A percentile compares a stretch with the other conserved stretches of the same genome.
Conservation (phyloP, 2,113 vertebrate species). For the Mormoops blainvillei region DNA sequence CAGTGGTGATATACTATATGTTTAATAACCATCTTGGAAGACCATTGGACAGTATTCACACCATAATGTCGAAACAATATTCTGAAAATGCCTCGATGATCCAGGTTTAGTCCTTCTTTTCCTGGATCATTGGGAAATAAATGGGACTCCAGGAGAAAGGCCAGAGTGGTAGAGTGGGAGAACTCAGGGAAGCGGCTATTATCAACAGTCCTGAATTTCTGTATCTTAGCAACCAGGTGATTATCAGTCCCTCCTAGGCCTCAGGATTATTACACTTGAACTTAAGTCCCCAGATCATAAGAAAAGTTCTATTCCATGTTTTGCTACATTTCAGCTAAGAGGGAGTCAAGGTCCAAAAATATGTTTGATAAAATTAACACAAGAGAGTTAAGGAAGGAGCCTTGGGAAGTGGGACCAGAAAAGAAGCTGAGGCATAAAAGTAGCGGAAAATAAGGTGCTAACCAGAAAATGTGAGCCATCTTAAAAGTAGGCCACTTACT, state of each 20-base stretch:
- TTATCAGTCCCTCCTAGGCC: neutral
- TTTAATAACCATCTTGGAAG: neutral
- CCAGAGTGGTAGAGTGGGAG: fast-evolving
- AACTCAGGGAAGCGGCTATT: neutral
- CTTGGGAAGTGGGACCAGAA: neutral
- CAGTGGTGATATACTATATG: too few species aligned
- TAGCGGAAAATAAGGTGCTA: neutral
- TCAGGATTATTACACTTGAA: neutral
- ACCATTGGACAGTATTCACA: neutral
- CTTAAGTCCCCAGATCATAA: neutral
- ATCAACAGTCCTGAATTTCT: neutral
- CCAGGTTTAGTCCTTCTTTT: neutral
- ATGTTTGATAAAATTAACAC: neutral
- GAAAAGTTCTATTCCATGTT: neutral
- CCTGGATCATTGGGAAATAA: neutral
- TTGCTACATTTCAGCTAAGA: neutral
- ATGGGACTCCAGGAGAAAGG: fast-evolving
- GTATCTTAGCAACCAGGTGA: neutral
- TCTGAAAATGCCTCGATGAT: neutral
- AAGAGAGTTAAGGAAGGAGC: neutral
- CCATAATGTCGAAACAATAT: neutral
- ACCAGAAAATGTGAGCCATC: neutral
- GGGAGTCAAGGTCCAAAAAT: neutral
- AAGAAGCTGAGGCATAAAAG: neutral
- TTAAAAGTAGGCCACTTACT: neutral